phyloP scores from a whole-genome alignment of 2,797 vertebrate genomes.

The Champsocephalus esox region DNA sequence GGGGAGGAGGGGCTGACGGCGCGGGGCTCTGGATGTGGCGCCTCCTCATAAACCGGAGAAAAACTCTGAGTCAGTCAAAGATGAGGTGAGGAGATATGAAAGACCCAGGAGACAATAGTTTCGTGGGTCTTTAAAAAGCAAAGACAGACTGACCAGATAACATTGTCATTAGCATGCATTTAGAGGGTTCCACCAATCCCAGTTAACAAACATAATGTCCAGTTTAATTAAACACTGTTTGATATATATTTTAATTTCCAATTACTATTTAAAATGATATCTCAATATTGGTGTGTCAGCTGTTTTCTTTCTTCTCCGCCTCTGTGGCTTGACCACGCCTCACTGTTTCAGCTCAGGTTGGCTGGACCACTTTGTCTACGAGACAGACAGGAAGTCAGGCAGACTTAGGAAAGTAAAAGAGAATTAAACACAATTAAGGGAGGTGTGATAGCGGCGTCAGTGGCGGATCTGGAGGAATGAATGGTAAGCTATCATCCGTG shows the following conservation, averaged over 20 bases:
- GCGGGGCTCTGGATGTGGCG: slow-evolving; percentile 36
- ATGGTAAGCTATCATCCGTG: slow-evolving; percentile 40
- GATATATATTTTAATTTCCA: slow-evolving; percentile 54
- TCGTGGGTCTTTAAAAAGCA: slow-evolving; percentile 44
- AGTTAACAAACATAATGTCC: slow-evolving; percentile 61
- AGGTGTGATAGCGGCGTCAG: slow-evolving; percentile 45
- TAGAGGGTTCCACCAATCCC: slow-evolving; percentile 44
- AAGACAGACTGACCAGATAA: slow-evolving; percentile 70
- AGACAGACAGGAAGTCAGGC: background rate
- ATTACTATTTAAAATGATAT: slow-evolving; percentile 68
- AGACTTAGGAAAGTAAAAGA: slow-evolving; percentile 21
- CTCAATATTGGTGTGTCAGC: slow-evolving; percentile 45
- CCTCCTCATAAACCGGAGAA: slow-evolving; percentile 46
- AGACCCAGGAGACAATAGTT: slow-evolving; percentile 64
- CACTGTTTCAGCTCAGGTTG: slow-evolving; percentile 7
- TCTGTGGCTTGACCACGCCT: slow-evolving; percentile 38
- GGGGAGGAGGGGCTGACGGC: slow-evolving; percentile 24
- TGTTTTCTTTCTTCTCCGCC: slow-evolving; percentile 51
- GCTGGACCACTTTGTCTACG: slow-evolving; percentile 3
- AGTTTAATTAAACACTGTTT: slow-evolving; percentile 68
- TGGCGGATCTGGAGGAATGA: slow-evolving; percentile 39
- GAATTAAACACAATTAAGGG: slow-evolving; percentile 31
- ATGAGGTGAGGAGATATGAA: slow-evolving; percentile 62
- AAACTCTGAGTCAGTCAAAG: slow-evolving; percentile 57
- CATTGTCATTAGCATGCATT: slow-evolving; percentile 62